Percentiles rank a stretch among this genome's conserved stretches.
phyloP scores from a whole-genome alignment of 2,888 invertebrate genomes.

The Lasioglossum calceatum region DNA sequence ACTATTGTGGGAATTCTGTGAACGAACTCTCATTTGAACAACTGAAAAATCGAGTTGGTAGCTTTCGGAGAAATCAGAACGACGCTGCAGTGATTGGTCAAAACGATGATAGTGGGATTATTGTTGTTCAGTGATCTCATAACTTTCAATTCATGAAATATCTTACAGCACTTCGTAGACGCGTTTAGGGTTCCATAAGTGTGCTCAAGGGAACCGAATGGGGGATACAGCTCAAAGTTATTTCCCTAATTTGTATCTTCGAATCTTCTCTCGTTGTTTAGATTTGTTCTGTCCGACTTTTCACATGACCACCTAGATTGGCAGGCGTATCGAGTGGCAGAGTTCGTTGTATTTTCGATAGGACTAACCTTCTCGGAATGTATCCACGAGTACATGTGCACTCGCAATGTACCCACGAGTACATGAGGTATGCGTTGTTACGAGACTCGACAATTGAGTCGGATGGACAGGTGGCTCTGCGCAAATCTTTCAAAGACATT shows the following conservation, averaged over 20 bases:
- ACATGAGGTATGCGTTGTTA: constrained; percentile 14
- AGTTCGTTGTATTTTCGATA: not conserved
- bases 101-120: not conserved
- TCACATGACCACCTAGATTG: not conserved
- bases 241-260: not conserved
- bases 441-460: constrained; percentile 27
- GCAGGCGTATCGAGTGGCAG: not conserved
- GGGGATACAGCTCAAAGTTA: not conserved
- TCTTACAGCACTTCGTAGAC: not conserved
- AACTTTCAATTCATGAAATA: not conserved
- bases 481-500: constrained; percentile 27
- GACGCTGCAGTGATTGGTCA: not conserved
- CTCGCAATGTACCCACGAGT: not conserved
- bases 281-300: not conserved
- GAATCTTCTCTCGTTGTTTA: not conserved
- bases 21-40: not conserved
- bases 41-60: not conserved
- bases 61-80: not conserved
- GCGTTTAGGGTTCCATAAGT: not conserved
- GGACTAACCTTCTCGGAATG: not conserved
- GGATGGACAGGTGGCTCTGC: constrained; percentile 42
- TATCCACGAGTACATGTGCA: not conserved
- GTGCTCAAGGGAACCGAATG: not conserved
- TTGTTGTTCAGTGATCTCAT: not conserved
- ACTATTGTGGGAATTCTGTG: not conserved